Base-by-base conservation (phyloP, 1,140 invertebrate genomes). In the Stratiolaelaps scimitus region DNA sequence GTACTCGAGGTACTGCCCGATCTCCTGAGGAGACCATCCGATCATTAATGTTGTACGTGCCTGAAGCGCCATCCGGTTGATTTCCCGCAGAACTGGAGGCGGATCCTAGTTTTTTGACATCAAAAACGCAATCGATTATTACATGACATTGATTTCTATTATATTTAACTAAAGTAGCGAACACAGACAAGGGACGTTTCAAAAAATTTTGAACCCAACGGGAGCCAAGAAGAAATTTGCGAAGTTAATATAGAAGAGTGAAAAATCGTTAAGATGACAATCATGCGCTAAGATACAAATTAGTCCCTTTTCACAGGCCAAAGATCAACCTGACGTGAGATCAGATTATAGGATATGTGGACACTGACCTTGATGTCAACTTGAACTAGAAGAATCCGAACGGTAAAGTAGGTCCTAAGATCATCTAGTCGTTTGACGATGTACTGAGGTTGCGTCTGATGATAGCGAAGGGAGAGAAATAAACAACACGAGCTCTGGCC, bases 381-480 rank as follows among this genome's bases (percentile, higher is more conserved):
- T 26, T 60, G 53, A 5, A 60, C 53, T 26, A 60, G 26, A n/a
- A 60, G 53, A 60, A 60, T 60, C 34, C 53, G 13, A 5, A 60
- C 23, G 2, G 53, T 60, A 34, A 60, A 60, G 15, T 29, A 34
- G 23, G n/a, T 60, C 10, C 23, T 15, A 15, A 60, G 53, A 13
- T 60, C 53, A 60, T 60, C 34, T 34, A 60, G 53, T 2, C 53
- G 53, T 10, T 60, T 60, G 2, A 60, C 53, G 15, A 60, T 60
- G 53, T 60, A 60, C 20, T 60, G 53, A 26, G 53, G 53, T 23
- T 60, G 53, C 15, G 53, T 34, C 34, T 60, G 53, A 23, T 60
- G 53, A 26, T 60, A 60, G 26, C 53, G 26, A 15, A 60, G 20
- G 2, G 53, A 60, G 20, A 60, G 53, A 34, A 60, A 60, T 23